Evolutionary conservation across 2,888 invertebrate species (phyloP).

Genomic region (Thereva unica): DNA sequence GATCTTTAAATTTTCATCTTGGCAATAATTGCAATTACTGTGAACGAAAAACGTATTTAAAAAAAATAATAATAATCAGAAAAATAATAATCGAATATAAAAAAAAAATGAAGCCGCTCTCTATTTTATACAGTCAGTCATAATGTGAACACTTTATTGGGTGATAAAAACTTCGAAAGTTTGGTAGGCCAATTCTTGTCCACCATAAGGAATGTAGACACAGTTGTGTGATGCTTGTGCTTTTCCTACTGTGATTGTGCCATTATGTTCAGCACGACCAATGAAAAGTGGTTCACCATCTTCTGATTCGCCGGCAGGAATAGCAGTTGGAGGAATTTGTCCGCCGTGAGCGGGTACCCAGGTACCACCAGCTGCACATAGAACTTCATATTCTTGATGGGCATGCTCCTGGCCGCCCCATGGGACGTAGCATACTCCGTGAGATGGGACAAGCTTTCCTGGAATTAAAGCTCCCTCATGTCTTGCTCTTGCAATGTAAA

Average conservation of each 20-base stretch:
- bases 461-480: slow-evolving; percentile 77
- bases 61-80: no score
- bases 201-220: slow-evolving; percentile 82
- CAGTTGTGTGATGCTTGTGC: slow-evolving; percentile 81
- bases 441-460: slow-evolving; percentile 73
- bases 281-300: slow-evolving; percentile 79
- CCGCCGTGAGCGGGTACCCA: slow-evolving; percentile 73
- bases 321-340: slow-evolving; percentile 73
- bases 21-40: no score
- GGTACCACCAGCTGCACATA: slow-evolving; percentile 63
- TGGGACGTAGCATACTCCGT: slow-evolving; percentile 71
- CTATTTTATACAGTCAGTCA: slow-evolving; percentile 22
- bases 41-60: neutral
- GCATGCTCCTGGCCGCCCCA: slow-evolving; percentile 78
- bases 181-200: slow-evolving; percentile 77
- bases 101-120: slow-evolving; percentile 18
- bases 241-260: slow-evolving; percentile 77
- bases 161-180: slow-evolving; percentile 75
- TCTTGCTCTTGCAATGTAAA: slow-evolving; percentile 70
- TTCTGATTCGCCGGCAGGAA: slow-evolving; percentile 73
- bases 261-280: slow-evolving; percentile 78
- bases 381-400: slow-evolving; percentile 71
- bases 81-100: neutral
- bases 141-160: slow-evolving; percentile 45
- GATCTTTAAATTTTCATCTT: no score